phyloP scores from a whole-genome alignment of 35 echinoderm and acorn worm species.

The Apostichopus japonicus region DNA sequence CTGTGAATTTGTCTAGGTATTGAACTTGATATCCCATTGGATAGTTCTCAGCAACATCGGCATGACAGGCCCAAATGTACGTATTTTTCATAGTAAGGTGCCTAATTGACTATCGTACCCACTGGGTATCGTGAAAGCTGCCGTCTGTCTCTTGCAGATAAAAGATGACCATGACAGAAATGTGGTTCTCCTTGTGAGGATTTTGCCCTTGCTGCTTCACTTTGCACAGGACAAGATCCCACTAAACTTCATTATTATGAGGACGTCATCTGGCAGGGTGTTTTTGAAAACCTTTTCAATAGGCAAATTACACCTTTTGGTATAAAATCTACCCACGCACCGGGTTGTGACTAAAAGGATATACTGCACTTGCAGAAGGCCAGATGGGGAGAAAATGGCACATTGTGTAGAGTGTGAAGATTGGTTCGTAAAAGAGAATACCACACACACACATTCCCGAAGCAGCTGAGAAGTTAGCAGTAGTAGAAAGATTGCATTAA shows the following conservation, averaged over 20 bases:
- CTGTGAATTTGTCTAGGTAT: slow-evolving; percentile 34
- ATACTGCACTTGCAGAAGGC: slow-evolving; percentile 23
- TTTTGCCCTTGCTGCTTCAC: slow-evolving; percentile 1
- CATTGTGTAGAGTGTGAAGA: slow-evolving; percentile 4
- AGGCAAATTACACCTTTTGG: not conserved
- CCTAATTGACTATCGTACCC: not conserved
- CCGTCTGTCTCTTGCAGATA: not conserved
- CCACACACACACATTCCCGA: not conserved
- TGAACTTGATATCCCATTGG: slow-evolving; percentile 7
- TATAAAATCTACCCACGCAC: not conserved
- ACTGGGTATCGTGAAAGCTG: slow-evolving; percentile 17
- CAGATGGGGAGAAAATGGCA: slow-evolving; percentile 28
- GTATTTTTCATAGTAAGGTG: not conserved
- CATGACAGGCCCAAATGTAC: not conserved
- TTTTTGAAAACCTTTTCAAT: not conserved
- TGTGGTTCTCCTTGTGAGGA: no score
- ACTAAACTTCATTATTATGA: slow-evolving; percentile 14
- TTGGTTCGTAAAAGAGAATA: slow-evolving; percentile 25
- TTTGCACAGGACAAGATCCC: not conserved
- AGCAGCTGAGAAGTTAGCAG: slow-evolving; percentile 11
- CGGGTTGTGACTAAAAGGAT: not conserved
- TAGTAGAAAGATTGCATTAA: not conserved
- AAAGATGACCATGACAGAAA: not conserved
- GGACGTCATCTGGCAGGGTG: not conserved
- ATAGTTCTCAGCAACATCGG: slow-evolving; percentile 22